A percentile compares a stretch with the other conserved stretches of the same genome.
Conservation (phyloP, 2,888 invertebrate species). For the Cantharis nigra region DNA sequence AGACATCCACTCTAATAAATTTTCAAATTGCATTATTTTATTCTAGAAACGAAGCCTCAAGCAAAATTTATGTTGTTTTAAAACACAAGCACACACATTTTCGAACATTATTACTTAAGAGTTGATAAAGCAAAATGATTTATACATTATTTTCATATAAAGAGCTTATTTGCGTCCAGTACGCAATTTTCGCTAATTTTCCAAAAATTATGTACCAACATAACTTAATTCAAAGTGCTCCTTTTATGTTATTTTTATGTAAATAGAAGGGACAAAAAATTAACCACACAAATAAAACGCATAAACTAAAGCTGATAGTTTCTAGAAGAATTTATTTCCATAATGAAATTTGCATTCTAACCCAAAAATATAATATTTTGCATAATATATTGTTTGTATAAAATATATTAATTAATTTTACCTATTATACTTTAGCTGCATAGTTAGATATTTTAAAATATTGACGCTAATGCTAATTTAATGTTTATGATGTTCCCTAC, state of each 20-base stretch:
- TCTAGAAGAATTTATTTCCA: neutral
- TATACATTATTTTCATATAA: constrained; percentile 16
- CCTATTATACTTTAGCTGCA: neutral
- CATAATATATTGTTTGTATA: neutral
- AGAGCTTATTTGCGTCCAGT: neutral
- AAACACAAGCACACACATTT: constrained; percentile 23
- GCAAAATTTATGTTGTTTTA: constrained; percentile 27
- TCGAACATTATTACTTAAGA: constrained; percentile 22
- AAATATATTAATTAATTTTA: neutral
- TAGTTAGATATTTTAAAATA: neutral
- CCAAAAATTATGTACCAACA: neutral
- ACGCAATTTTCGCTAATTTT: neutral
- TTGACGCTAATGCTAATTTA: neutral
- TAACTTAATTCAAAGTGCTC: neutral
- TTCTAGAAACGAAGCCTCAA: constrained; percentile 21
- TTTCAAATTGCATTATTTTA: constrained; percentile 27
- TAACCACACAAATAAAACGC: neutral
- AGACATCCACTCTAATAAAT: constrained; percentile 22
- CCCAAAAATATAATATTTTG: neutral
- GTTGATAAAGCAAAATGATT: constrained; percentile 22
- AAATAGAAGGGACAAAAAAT: neutral
- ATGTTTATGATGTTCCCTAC: neutral
- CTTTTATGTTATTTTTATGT: neutral
- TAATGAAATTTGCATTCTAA: neutral
- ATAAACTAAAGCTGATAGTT: neutral